Base-by-base conservation (phyloP, 2,113 vertebrate genomes). In the Microcebus tavaratra region DNA sequence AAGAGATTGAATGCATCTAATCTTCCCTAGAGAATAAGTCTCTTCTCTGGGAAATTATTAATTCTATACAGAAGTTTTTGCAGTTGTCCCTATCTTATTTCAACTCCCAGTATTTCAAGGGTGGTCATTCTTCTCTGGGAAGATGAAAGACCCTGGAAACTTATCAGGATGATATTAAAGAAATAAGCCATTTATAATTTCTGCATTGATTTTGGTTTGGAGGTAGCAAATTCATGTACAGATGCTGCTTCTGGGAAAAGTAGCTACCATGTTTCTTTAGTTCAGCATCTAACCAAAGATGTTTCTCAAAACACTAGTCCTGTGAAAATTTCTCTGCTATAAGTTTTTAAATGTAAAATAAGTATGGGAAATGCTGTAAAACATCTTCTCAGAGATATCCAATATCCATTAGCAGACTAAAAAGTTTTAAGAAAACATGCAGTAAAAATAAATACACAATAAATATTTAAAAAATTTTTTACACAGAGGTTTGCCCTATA, bases 311-410 rank as follows among this genome's bases (percentile, higher is more conserved):
- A 78, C n/a, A 73, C 25, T 31, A 88, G 39, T 72, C 29, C 67
- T 48, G 48, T 21, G 29, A 91, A 90, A 93, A 89, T 29, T 50
- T 86, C 45, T 94, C 29, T 80, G 34, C 87, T 68, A 80, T 68
- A 55, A 94, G 29, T 39, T 75, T 94, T 68, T 80, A 88, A 95
- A 88, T 84, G 27, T 67, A 84, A 94, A 93, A 88, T 65, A 80
- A 97, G n/a, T 68, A 90, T 42, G 25, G 29, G 55, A 72, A 90
- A 87, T 79, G 92, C 36, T 65, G 17, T 31, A 84, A 63, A 91
- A 57, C 15, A 34, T 13, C 42, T 50, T 86, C 34, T 92, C 48
- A 92, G 57, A 55, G n/a, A 68, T n/a, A 45, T 8, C 55, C 18
- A 76, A 59, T 86, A 79, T 57, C 53, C 63, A 84, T 68, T 76